phyloP scores from a whole-genome alignment of 2,113 vertebrate species.

The Notechis scutatus region DNA sequence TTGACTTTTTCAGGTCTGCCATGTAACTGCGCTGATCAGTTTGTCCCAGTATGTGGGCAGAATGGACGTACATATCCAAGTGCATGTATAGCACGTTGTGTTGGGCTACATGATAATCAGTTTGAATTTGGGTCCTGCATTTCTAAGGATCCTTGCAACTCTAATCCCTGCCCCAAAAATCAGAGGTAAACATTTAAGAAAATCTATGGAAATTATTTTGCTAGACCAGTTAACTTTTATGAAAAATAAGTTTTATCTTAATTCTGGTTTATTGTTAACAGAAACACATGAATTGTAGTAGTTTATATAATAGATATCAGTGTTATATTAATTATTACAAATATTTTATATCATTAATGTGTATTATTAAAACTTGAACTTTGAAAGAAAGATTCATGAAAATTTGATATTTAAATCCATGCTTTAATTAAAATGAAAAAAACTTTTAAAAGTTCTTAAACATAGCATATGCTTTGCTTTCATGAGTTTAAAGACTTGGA shows the following conservation, averaged over 20 bases:
- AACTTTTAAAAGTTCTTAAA: background rate
- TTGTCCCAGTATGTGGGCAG: conserved; percentile 90
- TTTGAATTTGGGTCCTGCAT: conserved; percentile 89
- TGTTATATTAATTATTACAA: background rate
- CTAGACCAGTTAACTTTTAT: background rate
- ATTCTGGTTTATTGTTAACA: background rate
- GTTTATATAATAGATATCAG: background rate
- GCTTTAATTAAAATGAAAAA: background rate
- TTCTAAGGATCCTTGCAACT: conserved; percentile 82
- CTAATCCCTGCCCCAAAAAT: conserved; percentile 82
- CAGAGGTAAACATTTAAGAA: conserved; percentile 78
- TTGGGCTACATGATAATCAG: conserved; percentile 88
- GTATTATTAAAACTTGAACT: background rate
- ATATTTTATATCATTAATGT: background rate
- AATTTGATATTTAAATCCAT: background rate
- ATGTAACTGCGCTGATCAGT: conserved; percentile 90
- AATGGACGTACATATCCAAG: conserved; percentile 96
- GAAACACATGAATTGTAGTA: background rate
- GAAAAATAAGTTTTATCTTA: background rate
- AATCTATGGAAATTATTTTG: background rate
- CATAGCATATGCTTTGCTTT: background rate
- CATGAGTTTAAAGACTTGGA: background rate
- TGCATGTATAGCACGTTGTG: conserved; percentile 90
- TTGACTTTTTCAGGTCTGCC: conserved; percentile 79
- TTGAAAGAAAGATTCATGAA: background rate